Evolutionary conservation across 1,140 invertebrate species (phyloP).

Genomic region (Drosophila lacertosa): DNA sequence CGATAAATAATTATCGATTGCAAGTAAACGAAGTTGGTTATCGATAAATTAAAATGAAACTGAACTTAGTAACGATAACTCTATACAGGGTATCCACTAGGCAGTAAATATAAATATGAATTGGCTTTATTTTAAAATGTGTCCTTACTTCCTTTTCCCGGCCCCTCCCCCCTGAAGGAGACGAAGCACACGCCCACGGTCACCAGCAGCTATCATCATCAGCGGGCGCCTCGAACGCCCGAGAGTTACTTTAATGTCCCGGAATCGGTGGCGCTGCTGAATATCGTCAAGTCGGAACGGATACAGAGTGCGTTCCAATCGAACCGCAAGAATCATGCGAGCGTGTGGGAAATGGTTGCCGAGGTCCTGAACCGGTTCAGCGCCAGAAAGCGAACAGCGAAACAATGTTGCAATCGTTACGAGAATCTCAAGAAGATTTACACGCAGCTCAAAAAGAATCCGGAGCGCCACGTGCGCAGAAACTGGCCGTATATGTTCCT

Average conservation of each 20-base stretch:
- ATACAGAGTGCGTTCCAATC: constrained; percentile 83
- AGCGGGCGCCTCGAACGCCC: constrained; percentile 79
- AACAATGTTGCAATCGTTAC: constrained; percentile 82
- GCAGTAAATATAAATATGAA: too few relatives aligned
- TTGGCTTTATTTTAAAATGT: too few relatives aligned
- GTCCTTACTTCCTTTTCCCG: too few relatives aligned
- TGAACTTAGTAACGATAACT: too few relatives aligned
- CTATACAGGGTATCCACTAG: too few relatives aligned
- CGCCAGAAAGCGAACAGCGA: constrained; percentile 72
- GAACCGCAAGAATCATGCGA: constrained; percentile 82
- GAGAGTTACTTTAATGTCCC: constrained; percentile 83
- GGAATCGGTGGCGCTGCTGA: constrained; percentile 78
- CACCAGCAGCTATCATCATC: constrained; percentile 74
- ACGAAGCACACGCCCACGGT: constrained; percentile 66
- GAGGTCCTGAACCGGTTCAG: constrained; percentile 82
- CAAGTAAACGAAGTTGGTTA: too few relatives aligned
- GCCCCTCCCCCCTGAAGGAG: constrained; percentile 51
- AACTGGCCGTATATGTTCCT: constrained; percentile 84
- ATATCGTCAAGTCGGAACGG: constrained; percentile 81
- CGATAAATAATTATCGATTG: too few relatives aligned
- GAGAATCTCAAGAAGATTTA: constrained; percentile 83
- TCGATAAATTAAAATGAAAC: too few relatives aligned
- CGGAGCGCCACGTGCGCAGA: constrained; percentile 77
- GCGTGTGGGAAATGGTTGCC: constrained; percentile 83
- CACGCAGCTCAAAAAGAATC: constrained; percentile 82